Evolutionary conservation across 23 tunicate genomes (phyloP).

Genomic region (Styela plicata): DNA sequence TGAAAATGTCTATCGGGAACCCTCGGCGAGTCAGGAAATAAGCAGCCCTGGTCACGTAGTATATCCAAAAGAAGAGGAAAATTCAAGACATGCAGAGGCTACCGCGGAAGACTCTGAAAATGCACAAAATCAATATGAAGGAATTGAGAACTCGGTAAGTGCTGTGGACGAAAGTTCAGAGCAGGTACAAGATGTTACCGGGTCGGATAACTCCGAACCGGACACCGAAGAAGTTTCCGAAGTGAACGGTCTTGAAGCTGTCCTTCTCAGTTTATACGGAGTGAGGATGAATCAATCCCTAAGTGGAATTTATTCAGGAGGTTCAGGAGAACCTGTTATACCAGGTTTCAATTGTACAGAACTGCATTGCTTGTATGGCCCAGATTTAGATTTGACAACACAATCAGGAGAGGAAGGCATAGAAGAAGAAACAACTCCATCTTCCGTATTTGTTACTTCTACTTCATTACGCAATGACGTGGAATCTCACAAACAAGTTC

Average conservation of each 20-base stretch:
- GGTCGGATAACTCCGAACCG: background rate
- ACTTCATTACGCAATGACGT: no score
- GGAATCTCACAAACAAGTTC: no score
- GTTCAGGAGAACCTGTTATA: background rate
- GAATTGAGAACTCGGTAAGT: background rate
- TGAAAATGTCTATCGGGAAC: background rate
- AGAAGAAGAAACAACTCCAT: no score
- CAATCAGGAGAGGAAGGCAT: background rate
- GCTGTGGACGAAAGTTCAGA: background rate
- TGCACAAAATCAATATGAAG: background rate
- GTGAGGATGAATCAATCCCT: conserved; percentile 7
- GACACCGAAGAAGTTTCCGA: background rate
- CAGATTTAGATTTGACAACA: background rate
- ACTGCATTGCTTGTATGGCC: background rate
- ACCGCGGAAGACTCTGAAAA: background rate
- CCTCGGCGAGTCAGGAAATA: background rate
- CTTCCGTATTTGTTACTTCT: no score
- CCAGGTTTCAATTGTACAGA: background rate
- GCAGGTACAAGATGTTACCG: background rate
- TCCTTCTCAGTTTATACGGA: conserved; percentile 1
- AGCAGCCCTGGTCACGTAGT: background rate
- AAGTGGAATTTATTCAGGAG: background rate
- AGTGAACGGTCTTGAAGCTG: background rate
- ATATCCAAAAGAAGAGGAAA: background rate
- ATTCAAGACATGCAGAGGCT: background rate